Evolutionary conservation across 2,113 vertebrate species (phyloP), one percentile per base, ranked within the genome.

Genomic region (Mesembrinibis cayennensis): DNA sequence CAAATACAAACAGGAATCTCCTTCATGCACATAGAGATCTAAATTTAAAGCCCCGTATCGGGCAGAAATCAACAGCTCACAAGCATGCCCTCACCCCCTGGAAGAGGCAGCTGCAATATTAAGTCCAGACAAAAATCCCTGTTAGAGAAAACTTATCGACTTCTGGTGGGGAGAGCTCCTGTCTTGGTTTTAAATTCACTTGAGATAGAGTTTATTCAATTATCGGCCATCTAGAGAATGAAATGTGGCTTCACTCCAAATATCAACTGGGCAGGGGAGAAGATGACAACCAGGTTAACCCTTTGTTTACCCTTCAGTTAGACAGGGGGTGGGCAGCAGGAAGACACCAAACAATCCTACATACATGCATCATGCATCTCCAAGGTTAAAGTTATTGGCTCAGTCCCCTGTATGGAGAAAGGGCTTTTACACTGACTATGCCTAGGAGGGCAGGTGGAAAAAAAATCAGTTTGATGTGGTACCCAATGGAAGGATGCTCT

Each of bases 401-500:
- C 65, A 4, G 29, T 47, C 73, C 50, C 50, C 89, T 15, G 36
- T 5, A 6, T 1, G 15, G 67, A 94, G 85, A 94, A 81, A 90
- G 50, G 30, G 70, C 66, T 93, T 88, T 90, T 61, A 90, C 59
- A 15, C 29, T 74, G 47, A n/a, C 70, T 89, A 2, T 36, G 89
- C 83, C 69, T 80, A 90, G 67, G 62, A 96, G 82, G 63, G 91
- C 89, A 95, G 92, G 95, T 97, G 94, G 63, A 36, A 88, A 65
- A 80, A 53, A 67, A 50, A 67, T 38, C 36, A 13, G 12, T 87
- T 85, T 94, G 81, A 76, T 89, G 83, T 92, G 70, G 83, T 84
- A 93, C 92, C 87, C 89, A 79, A 79, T 38, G 56, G 87, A 62
- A 93, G 91, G 93, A 94, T 97, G 96, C 89, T 96, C 96, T 97